These are phyloP conservation scores for Euwallacea fornicatus DNA, from an alignment of 1,140 invertebrate species.

Conservation along the genomic window DNA sequence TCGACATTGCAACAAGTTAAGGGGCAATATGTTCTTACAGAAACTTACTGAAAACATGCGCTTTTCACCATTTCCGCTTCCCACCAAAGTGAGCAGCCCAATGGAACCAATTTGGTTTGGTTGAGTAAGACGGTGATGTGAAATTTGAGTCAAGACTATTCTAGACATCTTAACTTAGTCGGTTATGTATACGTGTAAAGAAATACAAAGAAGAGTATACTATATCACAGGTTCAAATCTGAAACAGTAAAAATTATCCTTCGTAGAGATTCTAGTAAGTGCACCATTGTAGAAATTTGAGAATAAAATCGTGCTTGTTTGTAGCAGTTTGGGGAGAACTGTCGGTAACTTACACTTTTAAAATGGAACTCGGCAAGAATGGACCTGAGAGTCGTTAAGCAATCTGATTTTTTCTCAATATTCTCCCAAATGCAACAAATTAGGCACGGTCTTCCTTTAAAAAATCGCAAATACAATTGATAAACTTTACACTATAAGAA, in stretches of 20 bases:
- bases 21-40: background rate
- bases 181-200: background rate
- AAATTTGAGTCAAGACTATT: slow-evolving; percentile 31
- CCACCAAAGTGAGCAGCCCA: slow-evolving; percentile 22
- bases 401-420: too few species aligned
- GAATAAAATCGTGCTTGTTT: background rate
- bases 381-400: too few species aligned
- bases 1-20: background rate
- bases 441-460: too few species aligned
- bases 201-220: background rate
- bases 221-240: slow-evolving; percentile 9
- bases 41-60: slow-evolving; percentile 33
- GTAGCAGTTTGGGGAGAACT: too few species aligned
- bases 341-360: too few species aligned
- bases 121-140: slow-evolving; percentile 12
- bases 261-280: too few species aligned
- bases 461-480: too few species aligned
- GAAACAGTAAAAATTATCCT: background rate
- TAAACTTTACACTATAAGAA: too few species aligned
- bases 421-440: too few species aligned
- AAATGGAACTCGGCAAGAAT: too few species aligned
- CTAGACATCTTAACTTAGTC: slow-evolving; percentile 25
- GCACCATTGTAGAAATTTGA: background rate
- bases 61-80: slow-evolving; percentile 16
- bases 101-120: slow-evolving; percentile 13